Base-by-base conservation (phyloP, 2,888 invertebrate genomes). In the Phengaris alcon region DNA sequence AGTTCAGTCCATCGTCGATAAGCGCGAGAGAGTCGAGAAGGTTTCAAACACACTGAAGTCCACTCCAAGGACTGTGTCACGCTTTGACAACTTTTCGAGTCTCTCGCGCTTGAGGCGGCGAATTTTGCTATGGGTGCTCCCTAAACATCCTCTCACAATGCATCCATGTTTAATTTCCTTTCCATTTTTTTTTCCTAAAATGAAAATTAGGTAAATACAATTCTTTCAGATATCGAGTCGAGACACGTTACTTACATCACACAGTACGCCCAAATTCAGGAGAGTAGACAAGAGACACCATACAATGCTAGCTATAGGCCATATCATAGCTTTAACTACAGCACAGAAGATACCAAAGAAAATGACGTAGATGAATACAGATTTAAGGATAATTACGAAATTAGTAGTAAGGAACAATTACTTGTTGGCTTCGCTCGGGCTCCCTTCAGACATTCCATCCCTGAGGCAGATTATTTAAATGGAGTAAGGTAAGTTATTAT, bases 371-470 rank as follows among this genome's bases (percentile, higher is more conserved):
- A 81, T 10, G 79, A 81, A 10, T 79, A 80, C 73, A 80, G 79
- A 46, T 79, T 81, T 55, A 82, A 77, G 13, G 82, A 83, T 44
- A 76, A 74, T 51, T 77, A 75, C 77, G 79, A 51, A 15, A 76
- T 69, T 44, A 78, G 59, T 46, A 75, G 59, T 22, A 80, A 79
- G 54, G 80, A 78, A n/a, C 85, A 86, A 9, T 83, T 91, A 0
- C 79, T 93, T 57, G 88, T 92, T 0, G 92, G 91, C 0, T 89
- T 91, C 68, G 88, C 91, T 0, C 87, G 86, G 64, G 92, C 92
- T 77, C 93, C 93, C 0, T 93, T 87, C 76, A 86, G 92, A 77
- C 87, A 86, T 79, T 93, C 93, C 0, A 82, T 93, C 22, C 91
- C 90, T 0, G 88, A 88, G 48, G 85, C 85, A 7, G 91, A 92